Evolutionary conservation across 1,140 invertebrate genomes (phyloP).

Genomic region (Liolophura sinensis): DNA sequence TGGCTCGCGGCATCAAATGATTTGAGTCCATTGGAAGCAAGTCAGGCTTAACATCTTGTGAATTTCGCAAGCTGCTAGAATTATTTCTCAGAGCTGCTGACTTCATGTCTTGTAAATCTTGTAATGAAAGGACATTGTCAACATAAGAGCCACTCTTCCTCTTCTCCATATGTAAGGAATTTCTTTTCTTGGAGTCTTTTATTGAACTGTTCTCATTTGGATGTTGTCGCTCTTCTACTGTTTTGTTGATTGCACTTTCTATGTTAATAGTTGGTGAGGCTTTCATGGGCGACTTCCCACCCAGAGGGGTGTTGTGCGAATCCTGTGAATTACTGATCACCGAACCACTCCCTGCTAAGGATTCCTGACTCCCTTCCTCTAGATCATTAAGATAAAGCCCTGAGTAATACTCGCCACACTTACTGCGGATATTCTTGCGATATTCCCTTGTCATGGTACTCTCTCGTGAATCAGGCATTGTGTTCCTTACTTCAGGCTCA

Average conservation of each 20-base stretch:
- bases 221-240: slow-evolving; percentile 17
- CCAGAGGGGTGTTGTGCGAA: slow-evolving; percentile 27
- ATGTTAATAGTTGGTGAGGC: slow-evolving; percentile 24
- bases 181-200: not conserved
- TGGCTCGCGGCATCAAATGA: slow-evolving; percentile 16
- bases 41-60: slow-evolving; percentile 6
- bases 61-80: not conserved
- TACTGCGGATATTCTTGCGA: slow-evolving; percentile 23
- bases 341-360: not conserved
- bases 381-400: slow-evolving; percentile 14
- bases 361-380: slow-evolving; percentile 10
- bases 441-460: slow-evolving; percentile 21
- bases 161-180: slow-evolving; percentile 3
- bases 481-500: not conserved
- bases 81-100: too few relatives aligned
- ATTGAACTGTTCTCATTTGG: slow-evolving; percentile 1
- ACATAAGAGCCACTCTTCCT: slow-evolving; percentile 10
- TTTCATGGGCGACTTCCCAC: slow-evolving; percentile 25
- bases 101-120: too few relatives aligned
- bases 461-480: not conserved
- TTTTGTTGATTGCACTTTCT: slow-evolving; percentile 16
- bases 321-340: slow-evolving; percentile 23
- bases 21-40: slow-evolving; percentile 17
- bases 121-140: slow-evolving; percentile 6
- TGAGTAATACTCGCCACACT: slow-evolving; percentile 25